These are phyloP conservation scores for Sarcophaga carnaria DNA, from an alignment of 2,888 invertebrate species.

Conservation along the genomic window DNA sequence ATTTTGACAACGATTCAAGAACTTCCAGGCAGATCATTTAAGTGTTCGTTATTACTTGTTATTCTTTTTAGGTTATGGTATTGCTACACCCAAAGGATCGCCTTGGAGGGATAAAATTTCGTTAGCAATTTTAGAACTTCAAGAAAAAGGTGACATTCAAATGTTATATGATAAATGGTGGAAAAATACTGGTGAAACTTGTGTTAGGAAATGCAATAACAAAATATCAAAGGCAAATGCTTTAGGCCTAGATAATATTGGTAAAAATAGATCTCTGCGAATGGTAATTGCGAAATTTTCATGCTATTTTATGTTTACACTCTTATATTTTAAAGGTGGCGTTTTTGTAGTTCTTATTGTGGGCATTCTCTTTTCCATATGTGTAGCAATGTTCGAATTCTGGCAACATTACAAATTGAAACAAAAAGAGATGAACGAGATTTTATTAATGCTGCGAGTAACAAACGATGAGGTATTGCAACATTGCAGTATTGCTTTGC, in stretches of 20 bases:
- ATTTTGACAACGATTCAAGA: neutral
- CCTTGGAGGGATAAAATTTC: conserved; percentile 94
- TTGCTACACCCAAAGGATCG: conserved; percentile 86
- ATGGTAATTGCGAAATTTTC: too few species aligned
- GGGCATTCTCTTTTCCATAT: conserved; percentile 93
- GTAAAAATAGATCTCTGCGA: conserved; percentile 75
- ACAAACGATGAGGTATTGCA: neutral
- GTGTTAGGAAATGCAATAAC: conserved; percentile 86
- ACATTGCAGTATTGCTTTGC: too few species aligned
- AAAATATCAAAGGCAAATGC: conserved; percentile 90
- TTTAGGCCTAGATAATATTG: conserved; percentile 89
- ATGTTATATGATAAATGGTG: conserved; percentile 94
- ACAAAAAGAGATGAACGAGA: conserved; percentile 70
- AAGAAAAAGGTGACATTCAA: conserved; percentile 91
- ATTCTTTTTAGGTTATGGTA: conserved; percentile 82
- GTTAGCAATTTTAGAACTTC: conserved; percentile 90
- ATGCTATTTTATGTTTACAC: too few species aligned
- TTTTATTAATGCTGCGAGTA: neutral
- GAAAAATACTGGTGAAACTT: conserved; percentile 89
- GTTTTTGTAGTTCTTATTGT: conserved; percentile 98
- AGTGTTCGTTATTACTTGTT: neutral
- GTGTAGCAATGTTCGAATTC: conserved; percentile 93
- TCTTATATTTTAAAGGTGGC: conserved; percentile 84
- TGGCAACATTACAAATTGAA: conserved; percentile 87
- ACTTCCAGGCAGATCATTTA: neutral